Evolutionary conservation across 2,888 invertebrate species (phyloP).

Genomic region (Deroplatys truncata): DNA sequence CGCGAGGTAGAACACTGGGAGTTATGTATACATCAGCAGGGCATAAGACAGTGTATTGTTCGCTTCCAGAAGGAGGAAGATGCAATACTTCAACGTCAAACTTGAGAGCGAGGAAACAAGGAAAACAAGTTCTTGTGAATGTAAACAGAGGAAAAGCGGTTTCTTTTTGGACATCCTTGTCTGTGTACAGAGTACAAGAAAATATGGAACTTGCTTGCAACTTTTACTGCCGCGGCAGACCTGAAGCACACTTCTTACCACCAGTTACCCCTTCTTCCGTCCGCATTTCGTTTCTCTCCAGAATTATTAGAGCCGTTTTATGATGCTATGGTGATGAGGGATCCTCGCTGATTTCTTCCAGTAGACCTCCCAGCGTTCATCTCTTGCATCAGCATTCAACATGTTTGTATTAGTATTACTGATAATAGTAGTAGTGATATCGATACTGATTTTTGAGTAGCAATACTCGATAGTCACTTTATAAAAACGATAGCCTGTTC

Average conservation of each 20-base stretch:
- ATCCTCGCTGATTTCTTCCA: neutral
- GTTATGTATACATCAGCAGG: too few species aligned
- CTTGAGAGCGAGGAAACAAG: neutral
- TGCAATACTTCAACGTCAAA: neutral
- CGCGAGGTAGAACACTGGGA: too few species aligned
- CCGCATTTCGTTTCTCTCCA: neutral
- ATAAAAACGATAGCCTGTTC: too few species aligned
- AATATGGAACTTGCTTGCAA: slow-evolving; percentile 6
- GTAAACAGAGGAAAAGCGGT: too few species aligned
- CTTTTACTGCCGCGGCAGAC: neutral
- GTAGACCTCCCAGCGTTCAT: neutral
- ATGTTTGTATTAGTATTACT: too few species aligned
- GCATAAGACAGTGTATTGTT: neutral
- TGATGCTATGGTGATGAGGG: slow-evolving; percentile 9
- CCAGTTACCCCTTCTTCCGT: slow-evolving; percentile 5
- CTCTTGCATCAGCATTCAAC: too few species aligned
- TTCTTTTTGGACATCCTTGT: neutral
- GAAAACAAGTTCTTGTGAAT: too few species aligned
- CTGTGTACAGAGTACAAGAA: neutral
- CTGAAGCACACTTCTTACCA: neutral
- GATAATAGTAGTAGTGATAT: too few species aligned
- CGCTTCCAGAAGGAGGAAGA: neutral
- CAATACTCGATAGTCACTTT: too few species aligned
- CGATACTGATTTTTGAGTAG: too few species aligned
- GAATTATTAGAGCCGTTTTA: slow-evolving; percentile 8